These are phyloP conservation scores for Hydraecia micacea DNA, from an alignment of 2,888 invertebrate genomes.

Conservation along the genomic window DNA sequence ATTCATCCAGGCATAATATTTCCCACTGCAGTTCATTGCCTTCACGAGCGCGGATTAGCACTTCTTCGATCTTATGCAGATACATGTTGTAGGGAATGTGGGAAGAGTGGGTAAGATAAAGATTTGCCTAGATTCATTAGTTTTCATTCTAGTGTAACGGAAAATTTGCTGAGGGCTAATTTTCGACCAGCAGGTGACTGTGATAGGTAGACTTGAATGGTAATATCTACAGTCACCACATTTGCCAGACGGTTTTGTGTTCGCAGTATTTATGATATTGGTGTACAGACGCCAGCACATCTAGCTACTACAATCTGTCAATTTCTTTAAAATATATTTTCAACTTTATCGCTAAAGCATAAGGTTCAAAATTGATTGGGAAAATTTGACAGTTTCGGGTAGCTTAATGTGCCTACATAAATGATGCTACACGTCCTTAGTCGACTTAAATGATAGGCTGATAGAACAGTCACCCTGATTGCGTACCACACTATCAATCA, in stretches of 20 bases:
- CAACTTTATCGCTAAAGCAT: too few relatives aligned
- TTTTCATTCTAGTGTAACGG: not conserved
- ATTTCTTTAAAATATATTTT: too few relatives aligned
- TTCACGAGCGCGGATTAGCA: slow-evolving; percentile 54
- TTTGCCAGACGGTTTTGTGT: not conserved
- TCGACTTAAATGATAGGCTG: not conserved
- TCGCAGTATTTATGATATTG: not conserved
- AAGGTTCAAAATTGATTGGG: too few relatives aligned
- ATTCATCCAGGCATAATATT: slow-evolving; percentile 56
- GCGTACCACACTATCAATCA: too few relatives aligned
- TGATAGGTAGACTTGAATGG: not conserved
- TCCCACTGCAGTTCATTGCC: slow-evolving; percentile 61
- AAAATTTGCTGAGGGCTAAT: not conserved
- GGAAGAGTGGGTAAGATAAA: not conserved
- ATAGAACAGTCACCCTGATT: not conserved
- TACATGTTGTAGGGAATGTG: slow-evolving; percentile 33
- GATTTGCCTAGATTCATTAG: not conserved
- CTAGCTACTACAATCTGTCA: too few relatives aligned
- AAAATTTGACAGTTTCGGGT: too few relatives aligned
- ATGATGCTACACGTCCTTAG: not conserved
- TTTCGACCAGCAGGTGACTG: not conserved
- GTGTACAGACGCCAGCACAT: too few relatives aligned
- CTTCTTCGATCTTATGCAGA: slow-evolving; percentile 62
- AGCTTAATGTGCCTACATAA: too few relatives aligned
- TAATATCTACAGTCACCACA: not conserved